phyloP scores from a whole-genome alignment of 2,888 invertebrate genomes.

The Lordiphosa andalusiaca region DNA sequence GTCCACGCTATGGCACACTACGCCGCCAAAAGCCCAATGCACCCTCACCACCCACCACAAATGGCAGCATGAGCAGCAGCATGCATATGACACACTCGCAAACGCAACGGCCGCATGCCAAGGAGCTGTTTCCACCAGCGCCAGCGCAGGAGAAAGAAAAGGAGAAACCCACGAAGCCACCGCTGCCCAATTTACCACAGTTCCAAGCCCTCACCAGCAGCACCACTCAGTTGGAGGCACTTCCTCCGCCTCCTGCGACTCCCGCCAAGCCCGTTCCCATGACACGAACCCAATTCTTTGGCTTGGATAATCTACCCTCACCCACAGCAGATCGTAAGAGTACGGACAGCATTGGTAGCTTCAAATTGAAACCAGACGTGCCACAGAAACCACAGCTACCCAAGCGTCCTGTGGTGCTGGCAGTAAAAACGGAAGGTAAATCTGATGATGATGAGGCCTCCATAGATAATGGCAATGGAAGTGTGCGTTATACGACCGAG shows the following conservation, averaged over 20 bases:
- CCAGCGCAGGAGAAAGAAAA: conserved; percentile 20
- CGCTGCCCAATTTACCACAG: conserved; percentile 71
- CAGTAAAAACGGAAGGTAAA: conserved; percentile 50
- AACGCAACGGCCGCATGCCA: conserved; percentile 59
- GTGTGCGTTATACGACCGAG: conserved; percentile 60
- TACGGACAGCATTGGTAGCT: conserved; percentile 71
- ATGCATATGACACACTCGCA: conserved; percentile 18
- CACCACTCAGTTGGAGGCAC: conserved; percentile 47
- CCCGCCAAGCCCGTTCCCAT: conserved; percentile 77
- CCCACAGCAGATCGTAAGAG: conserved; percentile 76
- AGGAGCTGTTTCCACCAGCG: conserved; percentile 72
- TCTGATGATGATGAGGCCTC: conserved; percentile 72
- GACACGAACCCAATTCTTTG: conserved; percentile 77
- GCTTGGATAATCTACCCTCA: conserved; percentile 74
- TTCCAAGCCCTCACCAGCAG: conserved; percentile 40
- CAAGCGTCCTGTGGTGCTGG: conserved; percentile 83
- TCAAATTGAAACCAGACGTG: conserved; percentile 77
- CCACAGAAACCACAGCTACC: conserved; percentile 89
- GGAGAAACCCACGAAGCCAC: conserved; percentile 75
- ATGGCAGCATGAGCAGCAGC: conserved; percentile 36
- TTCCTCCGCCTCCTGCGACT: conserved; percentile 57
- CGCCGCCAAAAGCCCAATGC: conserved; percentile 73
- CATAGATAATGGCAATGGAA: conserved; percentile 62
- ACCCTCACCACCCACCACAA: conserved; percentile 72
- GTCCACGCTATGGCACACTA: conserved; percentile 76